Percentiles rank a stretch among this genome's conserved stretches.
Evolutionary conservation across 2,113 vertebrate species (phyloP).

Genomic region (Diadophis punctatus): DNA sequence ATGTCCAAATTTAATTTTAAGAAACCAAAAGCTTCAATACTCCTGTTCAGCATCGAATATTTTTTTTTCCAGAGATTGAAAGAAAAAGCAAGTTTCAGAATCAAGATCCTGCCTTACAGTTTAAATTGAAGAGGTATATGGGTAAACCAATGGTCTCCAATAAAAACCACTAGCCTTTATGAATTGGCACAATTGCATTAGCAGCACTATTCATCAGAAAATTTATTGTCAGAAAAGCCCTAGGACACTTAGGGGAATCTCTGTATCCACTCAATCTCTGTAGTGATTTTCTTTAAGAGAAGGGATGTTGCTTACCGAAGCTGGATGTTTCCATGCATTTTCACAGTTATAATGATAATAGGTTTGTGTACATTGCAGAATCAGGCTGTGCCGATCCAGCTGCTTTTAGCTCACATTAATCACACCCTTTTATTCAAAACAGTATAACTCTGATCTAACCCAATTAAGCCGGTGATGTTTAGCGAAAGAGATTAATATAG

Average conservation of each 20-base stretch:
- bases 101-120: not conserved
- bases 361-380: slow-evolving; percentile 41
- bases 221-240: not conserved
- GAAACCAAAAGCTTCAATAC: not conserved
- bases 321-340: slow-evolving; percentile 23
- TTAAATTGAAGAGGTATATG: not conserved
- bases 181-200: not conserved
- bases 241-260: not conserved
- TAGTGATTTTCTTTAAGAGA: slow-evolving; percentile 9
- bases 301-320: slow-evolving; percentile 10
- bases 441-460: slow-evolving; percentile 62
- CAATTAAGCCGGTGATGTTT: slow-evolving; percentile 66
- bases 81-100: not conserved
- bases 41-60: not conserved
- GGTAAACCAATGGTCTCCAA: fast-evolving
- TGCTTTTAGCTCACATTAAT: slow-evolving; percentile 64
- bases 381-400: slow-evolving; percentile 51
- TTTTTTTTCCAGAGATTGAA: not conserved
- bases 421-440: slow-evolving; percentile 67
- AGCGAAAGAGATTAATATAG: slow-evolving; percentile 69
- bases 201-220: not conserved
- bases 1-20: not conserved
- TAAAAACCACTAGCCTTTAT: not conserved
- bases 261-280: slow-evolving; percentile 2
- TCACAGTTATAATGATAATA: slow-evolving; percentile 48